phyloP scores from a whole-genome alignment of 2,888 invertebrate species.

The Diarsia dahlii region DNA sequence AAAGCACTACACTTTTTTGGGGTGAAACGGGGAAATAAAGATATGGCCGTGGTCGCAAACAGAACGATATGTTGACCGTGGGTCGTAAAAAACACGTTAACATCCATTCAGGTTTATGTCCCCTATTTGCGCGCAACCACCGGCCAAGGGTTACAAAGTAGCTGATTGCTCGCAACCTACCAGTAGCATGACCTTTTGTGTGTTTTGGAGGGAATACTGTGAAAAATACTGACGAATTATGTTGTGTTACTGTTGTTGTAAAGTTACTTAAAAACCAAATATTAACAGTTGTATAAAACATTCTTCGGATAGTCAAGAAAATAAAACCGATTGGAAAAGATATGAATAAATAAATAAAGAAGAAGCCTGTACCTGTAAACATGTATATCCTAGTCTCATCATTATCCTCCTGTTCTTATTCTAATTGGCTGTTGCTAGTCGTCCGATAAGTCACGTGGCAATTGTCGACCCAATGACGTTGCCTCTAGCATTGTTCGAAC shows the following conservation, averaged over 20 bases:
- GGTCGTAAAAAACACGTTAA: slow-evolving; percentile 91
- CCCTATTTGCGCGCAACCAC: slow-evolving; percentile 87
- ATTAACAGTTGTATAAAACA: too few species aligned
- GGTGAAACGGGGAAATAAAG: slow-evolving; percentile 84
- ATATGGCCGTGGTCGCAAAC: slow-evolving; percentile 87
- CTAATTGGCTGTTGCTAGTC: too few species aligned
- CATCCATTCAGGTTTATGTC: slow-evolving; percentile 90
- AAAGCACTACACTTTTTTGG: slow-evolving; percentile 78
- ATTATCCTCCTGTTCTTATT: too few species aligned
- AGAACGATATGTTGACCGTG: slow-evolving; percentile 88
- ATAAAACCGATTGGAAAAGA: too few species aligned
- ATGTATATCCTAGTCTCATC: too few species aligned
- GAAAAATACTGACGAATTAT: not conserved
- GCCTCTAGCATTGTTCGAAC: too few species aligned
- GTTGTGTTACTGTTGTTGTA: not conserved
- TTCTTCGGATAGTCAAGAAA: too few species aligned
- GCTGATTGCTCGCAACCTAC: slow-evolving; percentile 83
- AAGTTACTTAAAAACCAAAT: not conserved
- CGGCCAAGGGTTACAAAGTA: slow-evolving; percentile 84
- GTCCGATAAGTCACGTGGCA: too few species aligned
- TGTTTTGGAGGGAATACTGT: slow-evolving; percentile 59
- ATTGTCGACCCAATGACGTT: too few species aligned
- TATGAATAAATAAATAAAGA: too few species aligned
- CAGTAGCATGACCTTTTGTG: slow-evolving; percentile 74
- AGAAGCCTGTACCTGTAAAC: too few species aligned